These are phyloP conservation scores for Delichon dasypus DNA, from an alignment of 2,797 vertebrate genomes.

Conservation along the genomic window DNA sequence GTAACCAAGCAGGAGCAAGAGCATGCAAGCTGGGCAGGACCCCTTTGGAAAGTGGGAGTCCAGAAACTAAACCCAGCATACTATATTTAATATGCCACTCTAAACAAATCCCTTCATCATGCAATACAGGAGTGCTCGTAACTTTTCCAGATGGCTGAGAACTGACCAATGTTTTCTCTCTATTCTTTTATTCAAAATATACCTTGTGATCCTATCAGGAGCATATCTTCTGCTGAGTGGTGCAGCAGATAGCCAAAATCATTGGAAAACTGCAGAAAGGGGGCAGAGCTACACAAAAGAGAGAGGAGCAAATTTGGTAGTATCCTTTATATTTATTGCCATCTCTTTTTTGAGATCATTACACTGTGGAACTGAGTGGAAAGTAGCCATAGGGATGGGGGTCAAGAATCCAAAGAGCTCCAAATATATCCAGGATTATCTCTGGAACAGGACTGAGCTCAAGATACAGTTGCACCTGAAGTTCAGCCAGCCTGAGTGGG, in stretches of 20 bases:
- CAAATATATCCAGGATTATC: not conserved
- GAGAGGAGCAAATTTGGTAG: slow-evolving; percentile 63
- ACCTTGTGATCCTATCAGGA: slow-evolving; percentile 60
- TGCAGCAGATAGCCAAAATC: slow-evolving; percentile 61
- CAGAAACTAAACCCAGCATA: slow-evolving; percentile 61
- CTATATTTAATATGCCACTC: slow-evolving; percentile 78
- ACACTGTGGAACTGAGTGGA: not conserved
- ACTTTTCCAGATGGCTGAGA: slow-evolving; percentile 67
- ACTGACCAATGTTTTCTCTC: slow-evolving; percentile 46
- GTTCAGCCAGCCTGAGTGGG: not conserved
- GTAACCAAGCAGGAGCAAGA: slow-evolving; percentile 48
- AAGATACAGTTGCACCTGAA: not conserved
- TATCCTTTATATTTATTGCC: slow-evolving; percentile 26
- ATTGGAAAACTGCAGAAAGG: slow-evolving; percentile 63
- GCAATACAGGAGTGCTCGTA: slow-evolving; percentile 41
- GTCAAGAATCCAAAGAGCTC: not conserved
- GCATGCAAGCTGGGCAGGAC: slow-evolving; percentile 63
- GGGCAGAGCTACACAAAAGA: slow-evolving; percentile 62
- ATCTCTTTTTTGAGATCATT: slow-evolving; percentile 22
- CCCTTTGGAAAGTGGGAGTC: slow-evolving; percentile 33
- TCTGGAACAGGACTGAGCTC: not conserved
- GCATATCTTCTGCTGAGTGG: slow-evolving; percentile 54
- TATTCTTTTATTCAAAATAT: slow-evolving; percentile 55
- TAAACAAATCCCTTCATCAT: slow-evolving; percentile 65
- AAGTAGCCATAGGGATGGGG: not conserved